These are phyloP conservation scores for Phyllopteryx taeniolatus DNA, from an alignment of 2,113 vertebrate species.

Conservation along the genomic window DNA sequence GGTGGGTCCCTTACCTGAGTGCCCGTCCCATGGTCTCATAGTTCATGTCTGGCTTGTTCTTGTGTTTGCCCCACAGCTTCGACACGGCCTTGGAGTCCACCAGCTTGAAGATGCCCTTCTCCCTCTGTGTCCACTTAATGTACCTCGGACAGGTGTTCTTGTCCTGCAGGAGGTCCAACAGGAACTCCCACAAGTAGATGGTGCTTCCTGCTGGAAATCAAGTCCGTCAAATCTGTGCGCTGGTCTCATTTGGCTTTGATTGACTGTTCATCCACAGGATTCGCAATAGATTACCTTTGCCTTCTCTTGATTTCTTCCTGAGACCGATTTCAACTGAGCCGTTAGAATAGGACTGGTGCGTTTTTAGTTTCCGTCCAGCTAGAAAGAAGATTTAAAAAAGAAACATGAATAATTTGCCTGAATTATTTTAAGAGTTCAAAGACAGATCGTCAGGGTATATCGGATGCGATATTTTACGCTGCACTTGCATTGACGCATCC, in stretches of 20 bases:
- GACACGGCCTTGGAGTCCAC: conserved; percentile 98
- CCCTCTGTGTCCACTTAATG: conserved; percentile 98
- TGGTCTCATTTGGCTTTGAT: not conserved
- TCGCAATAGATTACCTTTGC: conserved; percentile 82
- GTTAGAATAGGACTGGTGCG: conserved; percentile 77
- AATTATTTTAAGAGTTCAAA: too few relatives aligned
- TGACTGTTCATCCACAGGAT: not conserved
- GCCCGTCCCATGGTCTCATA: conserved; percentile 98
- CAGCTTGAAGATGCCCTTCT: conserved; percentile 98
- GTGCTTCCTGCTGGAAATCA: conserved; percentile 81
- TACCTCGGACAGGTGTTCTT: conserved; percentile 97
- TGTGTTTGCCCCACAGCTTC: conserved; percentile 97
- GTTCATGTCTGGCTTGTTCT: conserved; percentile 99
- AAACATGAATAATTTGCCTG: not conserved
- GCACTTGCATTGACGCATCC: too few relatives aligned
- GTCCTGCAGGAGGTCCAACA: conserved; percentile 95
- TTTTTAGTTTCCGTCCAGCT: conserved; percentile 93
- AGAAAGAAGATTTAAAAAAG: conserved; percentile 22
- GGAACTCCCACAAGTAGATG: conserved; percentile 97
- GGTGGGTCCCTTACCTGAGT: conserved; percentile 79
- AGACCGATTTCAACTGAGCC: conserved; percentile 86
- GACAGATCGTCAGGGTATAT: too few relatives aligned
- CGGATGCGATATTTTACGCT: too few relatives aligned
- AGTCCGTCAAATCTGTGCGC: rapidly evolving
- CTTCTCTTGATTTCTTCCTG: conserved; percentile 94